Percentiles rank a stretch among this genome's conserved stretches.
These are phyloP conservation scores for Polietes domitor DNA, from an alignment of 2,888 invertebrate species.

Conservation along the genomic window DNA sequence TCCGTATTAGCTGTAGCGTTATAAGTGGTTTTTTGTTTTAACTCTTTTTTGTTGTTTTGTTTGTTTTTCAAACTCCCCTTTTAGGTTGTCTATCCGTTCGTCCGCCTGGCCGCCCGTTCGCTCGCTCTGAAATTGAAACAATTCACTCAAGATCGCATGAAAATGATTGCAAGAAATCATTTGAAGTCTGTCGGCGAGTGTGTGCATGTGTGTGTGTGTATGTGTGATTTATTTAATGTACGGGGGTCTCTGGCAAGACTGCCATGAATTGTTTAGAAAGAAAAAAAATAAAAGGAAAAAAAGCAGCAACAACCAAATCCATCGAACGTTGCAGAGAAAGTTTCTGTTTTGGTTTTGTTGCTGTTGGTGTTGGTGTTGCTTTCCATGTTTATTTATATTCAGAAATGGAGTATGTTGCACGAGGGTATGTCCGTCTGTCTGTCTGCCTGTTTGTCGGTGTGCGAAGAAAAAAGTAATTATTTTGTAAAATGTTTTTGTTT, in stretches of 20 bases:
- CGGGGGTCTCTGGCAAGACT: not conserved
- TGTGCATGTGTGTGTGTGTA: not conserved
- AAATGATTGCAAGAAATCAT: not conserved
- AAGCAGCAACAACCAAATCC: not conserved
- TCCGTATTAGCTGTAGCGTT: not conserved
- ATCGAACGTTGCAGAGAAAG: constrained; percentile 28
- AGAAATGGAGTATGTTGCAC: constrained; percentile 47
- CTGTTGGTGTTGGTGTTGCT: not conserved
- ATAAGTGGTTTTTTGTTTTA: not conserved
- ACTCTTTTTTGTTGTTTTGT: not conserved
- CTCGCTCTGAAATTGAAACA: constrained; percentile 6
- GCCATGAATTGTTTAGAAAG: constrained; percentile 9
- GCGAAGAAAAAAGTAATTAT: constrained; percentile 33
- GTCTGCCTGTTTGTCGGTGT: constrained; percentile 15
- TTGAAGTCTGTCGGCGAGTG: not conserved
- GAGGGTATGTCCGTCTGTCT: not conserved
- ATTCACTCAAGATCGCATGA: not conserved
- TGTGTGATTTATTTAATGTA: too few species aligned
- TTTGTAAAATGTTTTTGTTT: constrained; percentile 48
- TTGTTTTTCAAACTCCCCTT: not conserved
- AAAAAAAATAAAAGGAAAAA: not conserved
- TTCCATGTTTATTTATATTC: constrained; percentile 12
- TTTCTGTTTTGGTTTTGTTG: constrained; percentile 3
- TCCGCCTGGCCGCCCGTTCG: not conserved
- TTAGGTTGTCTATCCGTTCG: not conserved